Base-by-base conservation (phyloP, 53 echinoderm and acorn worm genomes). In the Astropecten irregularis region DNA sequence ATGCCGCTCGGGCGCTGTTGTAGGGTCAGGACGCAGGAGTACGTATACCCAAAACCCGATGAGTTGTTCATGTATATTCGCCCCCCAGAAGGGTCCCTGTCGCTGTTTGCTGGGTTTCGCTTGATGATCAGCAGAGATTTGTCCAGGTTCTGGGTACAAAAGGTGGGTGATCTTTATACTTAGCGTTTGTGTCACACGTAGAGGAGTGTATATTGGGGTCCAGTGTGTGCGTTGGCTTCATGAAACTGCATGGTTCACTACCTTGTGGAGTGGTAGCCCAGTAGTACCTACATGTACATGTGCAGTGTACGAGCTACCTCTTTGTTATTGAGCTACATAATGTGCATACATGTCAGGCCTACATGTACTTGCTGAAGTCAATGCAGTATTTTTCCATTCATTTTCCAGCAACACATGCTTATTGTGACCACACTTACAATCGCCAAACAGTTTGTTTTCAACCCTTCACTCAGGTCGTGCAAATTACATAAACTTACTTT, bases 121-220 rank as follows among this genome's bases (percentile, higher is more conserved):
- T n/a, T n/a, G n/a, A n/a, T n/a, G n/a, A n/a, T n/a, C n/a, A n/a
- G n/a, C n/a, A 11, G 42, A 42, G 42, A 42, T 42, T 11, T 42
- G 42, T 42, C 11, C 42, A 11, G 11, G 42, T 42, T 11, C 37
- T 16, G 3, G 37, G 64, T 37, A 36, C 64, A 36, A 64, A 37
- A 64, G 64, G 64, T 64, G 38, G 37, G 64, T 64, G 29, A 64
- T 64, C 36, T 4, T n/a, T 64, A 32, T 64, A 36, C 7, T 26
- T 9, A 9, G 14, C 29, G 59, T 28, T 14, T 26, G 28, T 10
- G 59, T 27, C n/a, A n/a, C n/a, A n/a, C n/a, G n/a, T n/a, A n/a
- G 32, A 22, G 42, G 42, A 30, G 59, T 30, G 11, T 18, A 31
- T 6, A 2, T 28, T 28, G 18, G 22, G 19, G 54, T 26, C 25